These are phyloP conservation scores for Agonum fuliginosum DNA, from an alignment of 2,888 invertebrate species.

Conservation along the genomic window DNA sequence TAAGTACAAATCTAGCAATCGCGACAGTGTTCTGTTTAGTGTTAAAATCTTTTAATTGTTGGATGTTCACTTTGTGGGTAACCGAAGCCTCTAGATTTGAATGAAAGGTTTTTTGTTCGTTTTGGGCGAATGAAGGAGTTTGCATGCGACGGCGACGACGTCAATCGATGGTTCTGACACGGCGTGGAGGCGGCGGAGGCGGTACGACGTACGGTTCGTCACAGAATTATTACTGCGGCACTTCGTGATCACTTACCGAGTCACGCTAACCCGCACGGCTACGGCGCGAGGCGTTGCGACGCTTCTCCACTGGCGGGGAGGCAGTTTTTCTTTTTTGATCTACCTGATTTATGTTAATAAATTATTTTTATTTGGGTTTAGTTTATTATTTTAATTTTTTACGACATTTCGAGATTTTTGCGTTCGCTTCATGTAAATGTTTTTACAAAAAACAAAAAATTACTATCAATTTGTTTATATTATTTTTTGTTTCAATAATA, in stretches of 20 bases:
- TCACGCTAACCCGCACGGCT: slow-evolving; percentile 34
- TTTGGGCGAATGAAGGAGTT: slow-evolving; percentile 12
- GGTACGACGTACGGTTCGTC: slow-evolving; percentile 30
- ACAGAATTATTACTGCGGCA: slow-evolving; percentile 54
- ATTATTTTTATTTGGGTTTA: neutral
- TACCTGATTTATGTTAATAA: neutral
- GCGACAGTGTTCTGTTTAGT: neutral
- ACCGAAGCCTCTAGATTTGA: slow-evolving; percentile 12
- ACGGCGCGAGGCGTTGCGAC: neutral
- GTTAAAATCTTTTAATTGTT: slow-evolving; percentile 29
- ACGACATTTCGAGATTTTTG: no score
- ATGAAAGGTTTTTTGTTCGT: slow-evolving; percentile 39
- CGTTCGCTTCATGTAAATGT: no score
- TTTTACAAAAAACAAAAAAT: no score
- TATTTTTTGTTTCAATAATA: no score
- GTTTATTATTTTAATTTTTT: neutral
- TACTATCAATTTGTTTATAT: no score
- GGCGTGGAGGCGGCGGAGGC: neutral
- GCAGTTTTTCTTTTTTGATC: neutral
- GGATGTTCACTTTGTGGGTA: slow-evolving; percentile 30
- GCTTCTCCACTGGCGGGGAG: slow-evolving; percentile 7
- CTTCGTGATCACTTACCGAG: slow-evolving; percentile 53
- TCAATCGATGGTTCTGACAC: slow-evolving; percentile 10
- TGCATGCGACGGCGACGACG: slow-evolving; percentile 34
- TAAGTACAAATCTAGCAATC: slow-evolving; percentile 8